Base-by-base conservation (phyloP, 2,888 invertebrate species). In the Hydroisotoma schaefferi region DNA sequence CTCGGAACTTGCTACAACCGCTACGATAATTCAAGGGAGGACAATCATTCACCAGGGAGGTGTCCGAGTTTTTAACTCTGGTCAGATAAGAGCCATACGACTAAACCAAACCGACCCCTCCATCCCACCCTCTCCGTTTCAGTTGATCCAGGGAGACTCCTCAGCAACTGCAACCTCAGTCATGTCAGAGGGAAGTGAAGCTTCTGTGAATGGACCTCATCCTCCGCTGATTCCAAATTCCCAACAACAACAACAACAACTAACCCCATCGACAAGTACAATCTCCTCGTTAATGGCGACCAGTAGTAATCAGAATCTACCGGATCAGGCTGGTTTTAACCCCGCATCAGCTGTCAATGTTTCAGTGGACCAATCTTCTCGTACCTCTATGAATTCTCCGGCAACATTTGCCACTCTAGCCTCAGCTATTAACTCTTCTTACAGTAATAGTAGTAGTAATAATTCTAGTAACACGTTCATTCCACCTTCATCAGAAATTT, bases 31-130 rank as follows among this genome's bases (percentile, higher is more conserved):
- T 29, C 59, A 59, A 40, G 57, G 59, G 29, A 63, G 60, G 59
- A 67, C 67, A 61, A 61, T 67, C 61, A 56, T 58, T 25, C 59
- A 59, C 15, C 64, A 64, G 46, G 62, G 59, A 26, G 59, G 55
- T 53, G 56, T 62, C n/a, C 56, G 65, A 12, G 51, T 61, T 20
- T 37, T 65, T 25, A 62, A 65, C 57, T 64, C 64, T 18, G 64
- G 61, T 25, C 63, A 64, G 54, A 27, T 64, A 38, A 26, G 61
- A 55, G 60, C 64, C 40, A 61, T 64, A 57, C 61, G 61, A 51
- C 61, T 52, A n/a, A 18, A 5, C 20, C 52, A 52, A n/a, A 28
- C 52, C 4, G 37, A 52, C 48, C 2, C 59, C 52, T 20, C 66
- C 8, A n/a, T 15, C 4, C 33, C 52, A 29, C 20, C 10, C 47